Evolutionary conservation across 2,888 invertebrate genomes (phyloP), one percentile per base, ranked within the genome.

Genomic region (Orchestes rusci): DNA sequence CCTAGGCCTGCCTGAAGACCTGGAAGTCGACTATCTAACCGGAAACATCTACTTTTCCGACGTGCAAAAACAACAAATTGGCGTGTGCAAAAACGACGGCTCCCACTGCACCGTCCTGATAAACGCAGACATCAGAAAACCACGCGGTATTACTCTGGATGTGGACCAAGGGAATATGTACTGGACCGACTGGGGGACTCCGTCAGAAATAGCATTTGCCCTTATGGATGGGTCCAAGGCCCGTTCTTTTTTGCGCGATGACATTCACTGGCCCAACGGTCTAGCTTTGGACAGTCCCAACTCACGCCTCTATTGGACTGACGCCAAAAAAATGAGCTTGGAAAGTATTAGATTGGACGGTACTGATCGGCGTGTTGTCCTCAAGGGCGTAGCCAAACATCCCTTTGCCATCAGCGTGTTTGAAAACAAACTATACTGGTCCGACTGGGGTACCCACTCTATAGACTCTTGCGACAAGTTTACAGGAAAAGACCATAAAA

Each of bases 361-460:
- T 16, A 75, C 73, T 3, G 77, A 77, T 59, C 72, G 84, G 38
- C 77, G 80, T 61, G 56, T 70, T 1, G 61, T 78, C 16, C 61
- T 76, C 2, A 66, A 76, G 56, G 77, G 75, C n/a, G 70, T 79
- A 0, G 75, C 84, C 12, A 79, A 80, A 53, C 85, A 87, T 64
- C 93, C 94, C 0, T 90, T 84, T 66, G 79, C 88, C 1, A 71
- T 95, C 50, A 77, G 86, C 0, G 80, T 95, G 1, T 94, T 93
- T 63, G 93, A 93, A 68, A 84, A 91, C 66, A 75, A 75, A 2
- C 64, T 96, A 1, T 96, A 82, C 68, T 96, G 92, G 91, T 88
- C 88, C 31, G 93, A 96, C 64, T 89, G 87, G 87, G 71, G 74
- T 1, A 79, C 82, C 0, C 79, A 79, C 57, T 80, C 82, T 19